These are phyloP conservation scores for Graptemys geographica DNA, from an alignment of 2,797 vertebrate species.

Conservation along the genomic window DNA sequence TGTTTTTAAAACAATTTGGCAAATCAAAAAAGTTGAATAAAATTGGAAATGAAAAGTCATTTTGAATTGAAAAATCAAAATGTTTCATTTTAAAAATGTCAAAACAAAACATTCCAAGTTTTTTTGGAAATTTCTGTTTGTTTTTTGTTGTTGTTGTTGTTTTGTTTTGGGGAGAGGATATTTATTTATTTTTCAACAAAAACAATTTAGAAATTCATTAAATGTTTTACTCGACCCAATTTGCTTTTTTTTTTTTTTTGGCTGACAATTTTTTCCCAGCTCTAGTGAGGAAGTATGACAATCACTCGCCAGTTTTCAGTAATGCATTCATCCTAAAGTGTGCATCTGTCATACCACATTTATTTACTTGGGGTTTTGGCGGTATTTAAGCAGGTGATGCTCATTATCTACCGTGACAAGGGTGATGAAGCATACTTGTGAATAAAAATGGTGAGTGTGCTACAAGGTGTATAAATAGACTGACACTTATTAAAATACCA, in stretches of 20 bases:
- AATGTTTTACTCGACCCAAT: background rate
- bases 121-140: background rate
- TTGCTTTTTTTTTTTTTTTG: background rate
- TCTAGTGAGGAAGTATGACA: background rate
- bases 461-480: background rate
- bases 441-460: background rate
- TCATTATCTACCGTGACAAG: constrained; percentile 10
- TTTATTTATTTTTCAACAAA: background rate
- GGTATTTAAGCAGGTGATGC: background rate
- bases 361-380: background rate
- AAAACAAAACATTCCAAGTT: background rate
- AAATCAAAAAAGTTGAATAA: background rate
- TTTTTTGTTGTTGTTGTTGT: no score
- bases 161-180: no score
- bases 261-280: background rate
- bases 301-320: background rate
- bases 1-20: background rate
- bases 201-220: background rate
- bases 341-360: background rate
- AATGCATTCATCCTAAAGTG: background rate
- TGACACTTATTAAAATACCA: background rate
- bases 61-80: no score
- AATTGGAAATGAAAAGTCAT: background rate
- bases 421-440: background rate
- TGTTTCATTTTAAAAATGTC: background rate